Base-by-base conservation (phyloP, 2,797 vertebrate species). In the Discoglossus pictus region DNA sequence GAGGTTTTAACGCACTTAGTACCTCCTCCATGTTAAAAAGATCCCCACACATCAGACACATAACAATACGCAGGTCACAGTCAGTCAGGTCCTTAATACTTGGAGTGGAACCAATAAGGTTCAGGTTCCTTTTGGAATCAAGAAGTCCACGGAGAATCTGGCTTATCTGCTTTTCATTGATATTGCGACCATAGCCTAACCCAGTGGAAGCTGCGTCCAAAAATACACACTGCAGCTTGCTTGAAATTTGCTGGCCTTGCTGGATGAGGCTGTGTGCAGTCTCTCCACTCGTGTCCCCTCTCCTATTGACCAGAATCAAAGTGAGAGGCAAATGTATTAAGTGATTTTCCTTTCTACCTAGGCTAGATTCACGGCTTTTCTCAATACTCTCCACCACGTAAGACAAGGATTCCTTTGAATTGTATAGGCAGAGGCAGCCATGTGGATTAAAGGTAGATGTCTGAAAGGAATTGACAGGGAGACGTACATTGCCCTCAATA, bases 21-120 rank as follows among this genome's bases (percentile, higher is more conserved):
- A 98, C 87, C 60, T 99, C 95, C 1, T 98, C 96, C 2, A 92
- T 77, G 53, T 90, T 86, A 31, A 91, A 94, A 0, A 90, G 88
- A 65, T 99, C 97, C 4, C 96, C 96, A 52, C 97, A 98, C 95
- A 98, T 96, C 66, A 99, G 74, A 77, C 97, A 98, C 91, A 96
- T 90, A 40, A 94, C 94, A 39, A 98, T 88, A 7, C 93, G 89
- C 4, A 98, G 86, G 35, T 98, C 95, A 0, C 87, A 82, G 7
- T 99, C 97, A 0, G 83, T 79, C 76, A 88, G 82, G 15, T 98
- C 97, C 80, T 90, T 93, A 73, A 92, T 84, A 61, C 84, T 79
- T 21, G 92, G 78, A 0, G 91, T 82, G 1, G 91, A 81, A 56
- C 80, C 59, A 1, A 86, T 73, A 3, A 93, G 78, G 74, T 90